These are phyloP conservation scores for Lingula anatina DNA, from an alignment of 2,888 invertebrate species.

Conservation along the genomic window DNA sequence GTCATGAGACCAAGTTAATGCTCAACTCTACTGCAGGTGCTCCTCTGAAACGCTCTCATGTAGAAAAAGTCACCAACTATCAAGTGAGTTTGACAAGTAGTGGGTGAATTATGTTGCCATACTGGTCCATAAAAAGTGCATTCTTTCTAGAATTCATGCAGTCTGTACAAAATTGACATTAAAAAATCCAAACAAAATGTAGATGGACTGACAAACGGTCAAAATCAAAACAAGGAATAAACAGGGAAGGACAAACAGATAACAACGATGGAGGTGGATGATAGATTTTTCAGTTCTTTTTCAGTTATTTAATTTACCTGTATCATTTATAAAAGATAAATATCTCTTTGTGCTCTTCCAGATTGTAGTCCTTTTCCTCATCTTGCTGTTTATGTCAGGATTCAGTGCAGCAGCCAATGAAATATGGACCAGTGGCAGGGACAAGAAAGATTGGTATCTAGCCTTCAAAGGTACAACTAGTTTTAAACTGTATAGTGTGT, in stretches of 20 bases:
- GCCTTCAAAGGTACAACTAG: constrained; percentile 65
- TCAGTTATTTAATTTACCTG: not conserved
- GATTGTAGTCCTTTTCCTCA: constrained; percentile 90
- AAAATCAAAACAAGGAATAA: too few species aligned
- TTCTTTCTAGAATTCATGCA: too few species aligned
- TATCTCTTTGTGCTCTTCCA: constrained; percentile 26
- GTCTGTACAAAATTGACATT: too few species aligned
- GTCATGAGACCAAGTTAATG: constrained; percentile 98
- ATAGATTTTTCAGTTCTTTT: too few species aligned
- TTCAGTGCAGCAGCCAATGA: constrained; percentile 86
- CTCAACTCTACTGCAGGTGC: constrained; percentile 82
- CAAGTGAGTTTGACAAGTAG: constrained; percentile 35
- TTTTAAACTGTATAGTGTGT: not conserved
- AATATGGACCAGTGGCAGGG: constrained; percentile 67
- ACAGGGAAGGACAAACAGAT: too few species aligned
- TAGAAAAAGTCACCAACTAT: constrained; percentile 62
- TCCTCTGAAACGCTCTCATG: constrained; percentile 86
- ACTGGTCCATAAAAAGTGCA: too few species aligned
- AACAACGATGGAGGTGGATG: too few species aligned
- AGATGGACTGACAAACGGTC: too few species aligned
- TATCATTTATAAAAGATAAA: too few species aligned
- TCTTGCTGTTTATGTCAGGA: constrained; percentile 83
- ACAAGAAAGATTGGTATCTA: constrained; percentile 76
- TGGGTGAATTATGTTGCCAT: too few species aligned
- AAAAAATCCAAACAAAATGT: too few species aligned